Evolutionary conservation across 2,888 invertebrate species (phyloP), one percentile per base, ranked within the genome.

Genomic region (Acronicta leporina): DNA sequence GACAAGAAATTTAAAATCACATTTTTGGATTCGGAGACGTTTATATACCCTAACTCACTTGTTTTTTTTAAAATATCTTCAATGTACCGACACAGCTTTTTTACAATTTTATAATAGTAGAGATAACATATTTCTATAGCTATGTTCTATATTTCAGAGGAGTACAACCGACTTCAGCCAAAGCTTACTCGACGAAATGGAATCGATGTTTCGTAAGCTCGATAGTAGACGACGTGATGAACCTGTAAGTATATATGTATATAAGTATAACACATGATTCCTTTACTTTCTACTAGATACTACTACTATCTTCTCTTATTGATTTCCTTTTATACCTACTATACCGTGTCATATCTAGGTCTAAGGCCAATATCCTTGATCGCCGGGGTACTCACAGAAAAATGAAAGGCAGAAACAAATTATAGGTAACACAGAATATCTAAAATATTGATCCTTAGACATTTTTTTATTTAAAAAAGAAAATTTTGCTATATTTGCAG

Each of bases 141-240:
- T 33, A 11, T 11, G 46, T 48, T 7, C 20, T 61, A 13, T 9
- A 46, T 82, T 86, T 30, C 83, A 92, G 92, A 91, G 87, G 81
- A 83, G 84, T 27, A 87, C 83, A 71, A 84, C 84, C 0, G 98
- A 98, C 84, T 96, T 97, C 83, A 98, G 98, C 6, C 97, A 98
- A 13, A 98, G 98, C 66, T 93, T 99, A 52, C 95, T 99, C 85
- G 99, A 98, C 81, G 97, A 98, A 88, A 97, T 98, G 95, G 97
- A 97, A 81, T 97, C 98, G 56, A 97, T 99, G 95, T 97, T 99
- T 83, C 96, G 96, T 51, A 96, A 89, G 58, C 83, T 95, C 40
- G 95, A 95, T 50, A 83, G 82, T 15, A 81, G 81, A 44, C 78
- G 79, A 9, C 79, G 79, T 13, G 85, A 87, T 13, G 88, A 89